A percentile compares a stretch with the other conserved stretches of the same genome.
These are phyloP conservation scores for Nycticryphes semicollaris DNA, from an alignment of 2,113 vertebrate genomes.

Conservation along the genomic window DNA sequence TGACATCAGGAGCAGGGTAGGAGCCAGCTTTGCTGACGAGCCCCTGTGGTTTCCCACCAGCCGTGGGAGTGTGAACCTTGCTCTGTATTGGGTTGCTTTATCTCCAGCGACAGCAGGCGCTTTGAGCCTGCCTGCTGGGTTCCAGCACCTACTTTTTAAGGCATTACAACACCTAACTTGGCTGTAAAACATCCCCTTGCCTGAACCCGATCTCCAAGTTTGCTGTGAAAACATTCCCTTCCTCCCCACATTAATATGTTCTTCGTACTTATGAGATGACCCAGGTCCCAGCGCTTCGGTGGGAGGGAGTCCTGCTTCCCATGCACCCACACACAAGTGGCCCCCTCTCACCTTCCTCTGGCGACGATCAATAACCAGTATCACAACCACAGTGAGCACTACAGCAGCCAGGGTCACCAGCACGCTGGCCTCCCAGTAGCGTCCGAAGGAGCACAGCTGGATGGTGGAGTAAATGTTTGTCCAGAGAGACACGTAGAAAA, in stretches of 20 bases:
- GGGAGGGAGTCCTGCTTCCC: neutral
- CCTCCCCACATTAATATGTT: neutral
- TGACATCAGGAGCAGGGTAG: rapidly evolving
- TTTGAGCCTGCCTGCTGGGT: neutral
- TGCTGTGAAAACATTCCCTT: neutral
- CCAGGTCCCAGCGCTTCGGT: neutral
- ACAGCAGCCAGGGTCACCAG: conserved; percentile 69
- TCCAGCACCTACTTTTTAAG: neutral
- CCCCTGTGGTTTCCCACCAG: neutral
- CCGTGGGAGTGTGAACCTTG: rapidly evolving
- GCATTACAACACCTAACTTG: neutral
- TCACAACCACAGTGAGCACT: conserved; percentile 44
- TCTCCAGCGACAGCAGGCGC: neutral
- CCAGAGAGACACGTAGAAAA: conserved; percentile 79
- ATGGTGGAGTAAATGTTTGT: conserved; percentile 78
- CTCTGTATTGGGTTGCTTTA: neutral
- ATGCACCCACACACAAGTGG: rapidly evolving
- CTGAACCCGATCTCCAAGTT: neutral
- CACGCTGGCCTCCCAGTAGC: conserved; percentile 64
- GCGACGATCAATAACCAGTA: conserved; percentile 56
- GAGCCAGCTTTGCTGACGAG: neutral
- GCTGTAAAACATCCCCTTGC: neutral
- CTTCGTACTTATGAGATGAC: neutral
- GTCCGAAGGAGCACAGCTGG: conserved; percentile 63
- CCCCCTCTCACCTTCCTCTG: conserved; percentile 73